Percentiles rank a stretch among this genome's conserved stretches.
These are phyloP conservation scores for Tachyglossus aculeatus DNA, from an alignment of 2,797 vertebrate genomes.

Conservation along the genomic window DNA sequence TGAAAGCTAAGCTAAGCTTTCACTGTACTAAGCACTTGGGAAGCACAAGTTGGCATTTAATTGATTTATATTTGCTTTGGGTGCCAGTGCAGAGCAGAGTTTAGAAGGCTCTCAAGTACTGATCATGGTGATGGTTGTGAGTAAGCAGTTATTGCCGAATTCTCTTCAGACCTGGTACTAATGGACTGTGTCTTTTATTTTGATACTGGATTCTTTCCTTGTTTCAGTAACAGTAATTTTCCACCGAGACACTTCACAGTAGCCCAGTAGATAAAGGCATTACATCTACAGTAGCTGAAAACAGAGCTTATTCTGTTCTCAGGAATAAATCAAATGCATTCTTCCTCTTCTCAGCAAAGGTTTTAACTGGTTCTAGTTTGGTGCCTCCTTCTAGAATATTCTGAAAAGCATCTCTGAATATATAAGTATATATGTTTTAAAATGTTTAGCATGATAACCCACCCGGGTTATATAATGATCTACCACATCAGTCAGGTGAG, in stretches of 20 bases:
- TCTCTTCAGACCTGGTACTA: too few relatives aligned
- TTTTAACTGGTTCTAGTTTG: neutral
- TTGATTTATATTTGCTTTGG: too few relatives aligned
- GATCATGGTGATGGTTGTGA: too few relatives aligned
- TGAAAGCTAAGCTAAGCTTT: neutral
- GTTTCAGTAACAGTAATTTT: conserved; percentile 10
- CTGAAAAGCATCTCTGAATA: neutral
- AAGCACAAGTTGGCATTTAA: too few relatives aligned
- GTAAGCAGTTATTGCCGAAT: too few relatives aligned
- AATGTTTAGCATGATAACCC: too few relatives aligned
- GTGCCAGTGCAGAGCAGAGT: too few relatives aligned
- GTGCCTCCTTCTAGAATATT: neutral
- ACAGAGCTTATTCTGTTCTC: neutral
- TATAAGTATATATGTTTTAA: neutral
- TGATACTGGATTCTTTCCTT: neutral
- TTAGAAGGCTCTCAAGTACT: too few relatives aligned
- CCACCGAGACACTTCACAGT: neutral
- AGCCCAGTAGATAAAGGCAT: conserved; percentile 10
- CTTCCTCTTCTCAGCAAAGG: neutral
- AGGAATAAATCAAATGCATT: too few relatives aligned
- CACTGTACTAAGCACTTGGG: too few relatives aligned
- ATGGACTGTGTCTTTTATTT: neutral
- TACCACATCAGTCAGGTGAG: too few relatives aligned
- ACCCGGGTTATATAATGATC: too few relatives aligned
- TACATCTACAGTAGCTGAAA: neutral